Conservation (phyloP, 2,113 vertebrate species). For the Anoplopoma fimbria region DNA sequence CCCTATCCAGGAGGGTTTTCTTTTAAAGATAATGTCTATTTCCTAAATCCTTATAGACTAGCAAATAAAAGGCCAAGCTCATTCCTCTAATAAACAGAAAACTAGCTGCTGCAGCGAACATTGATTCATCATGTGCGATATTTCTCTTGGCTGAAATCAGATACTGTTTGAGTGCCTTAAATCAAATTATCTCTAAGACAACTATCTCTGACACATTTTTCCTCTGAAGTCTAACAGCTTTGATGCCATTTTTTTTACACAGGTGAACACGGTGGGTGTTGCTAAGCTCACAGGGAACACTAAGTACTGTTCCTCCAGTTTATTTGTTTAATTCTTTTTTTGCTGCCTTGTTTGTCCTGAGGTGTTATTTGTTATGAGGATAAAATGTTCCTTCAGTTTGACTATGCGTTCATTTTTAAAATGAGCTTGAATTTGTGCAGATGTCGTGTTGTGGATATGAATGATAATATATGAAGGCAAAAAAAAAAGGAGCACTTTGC, state of each 20-base stretch:
- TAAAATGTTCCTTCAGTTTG: slow-evolving; percentile 41
- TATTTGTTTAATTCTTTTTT: slow-evolving; percentile 2
- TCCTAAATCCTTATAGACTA: neutral
- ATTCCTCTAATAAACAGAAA: slow-evolving; percentile 13
- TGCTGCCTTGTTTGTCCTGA: slow-evolving; percentile 16
- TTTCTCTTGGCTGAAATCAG: neutral
- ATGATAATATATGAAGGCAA: slow-evolving; percentile 6
- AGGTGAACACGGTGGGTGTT: slow-evolving; percentile 20
- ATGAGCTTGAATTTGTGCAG: slow-evolving; percentile 14
- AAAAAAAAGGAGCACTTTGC: neutral
- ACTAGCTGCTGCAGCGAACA: slow-evolving; percentile 7
- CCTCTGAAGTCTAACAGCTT: slow-evolving; percentile 4
- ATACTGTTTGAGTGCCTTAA: slow-evolving; percentile 16
- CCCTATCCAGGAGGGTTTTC: neutral
- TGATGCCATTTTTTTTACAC: slow-evolving; percentile 20
- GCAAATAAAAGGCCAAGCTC: neutral
- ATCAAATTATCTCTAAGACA: slow-evolving; percentile 23
- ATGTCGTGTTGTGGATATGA: slow-evolving; percentile 13
- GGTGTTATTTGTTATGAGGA: slow-evolving; percentile 43
- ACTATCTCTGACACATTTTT: slow-evolving; percentile 19
- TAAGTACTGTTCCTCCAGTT: slow-evolving; percentile 23
- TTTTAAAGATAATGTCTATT: neutral
- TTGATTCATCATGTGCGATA: neutral
- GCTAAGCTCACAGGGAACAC: slow-evolving; percentile 24
- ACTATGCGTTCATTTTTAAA: slow-evolving; percentile 8